Percentiles rank a stretch among this genome's conserved stretches.
These are phyloP conservation scores for Machimus atricapillus DNA, from an alignment of 2,888 invertebrate genomes.

Conservation along the genomic window DNA sequence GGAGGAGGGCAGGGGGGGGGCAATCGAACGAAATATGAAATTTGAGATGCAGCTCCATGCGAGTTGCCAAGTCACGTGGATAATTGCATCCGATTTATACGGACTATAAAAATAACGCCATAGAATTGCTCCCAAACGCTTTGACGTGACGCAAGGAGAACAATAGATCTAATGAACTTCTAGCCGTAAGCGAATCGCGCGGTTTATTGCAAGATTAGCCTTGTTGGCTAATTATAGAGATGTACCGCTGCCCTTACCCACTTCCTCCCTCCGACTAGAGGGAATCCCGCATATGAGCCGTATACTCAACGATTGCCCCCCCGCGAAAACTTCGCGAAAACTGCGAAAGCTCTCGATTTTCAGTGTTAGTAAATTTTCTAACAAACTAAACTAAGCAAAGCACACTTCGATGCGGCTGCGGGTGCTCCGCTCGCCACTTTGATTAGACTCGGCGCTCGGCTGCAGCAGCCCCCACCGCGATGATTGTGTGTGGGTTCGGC, in stretches of 20 bases:
- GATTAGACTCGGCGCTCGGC: neutral
- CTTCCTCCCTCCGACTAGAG: neutral
- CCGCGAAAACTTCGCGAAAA: neutral
- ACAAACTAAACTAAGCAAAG: neutral
- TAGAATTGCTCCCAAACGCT: neutral
- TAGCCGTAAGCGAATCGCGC: slow-evolving; percentile 13
- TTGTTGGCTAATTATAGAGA: slow-evolving; percentile 50
- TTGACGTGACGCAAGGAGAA: slow-evolving; percentile 6
- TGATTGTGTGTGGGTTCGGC: neutral
- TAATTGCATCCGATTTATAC: neutral
- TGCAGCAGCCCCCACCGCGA: neutral
- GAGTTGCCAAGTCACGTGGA: neutral
- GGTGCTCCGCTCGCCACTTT: neutral
- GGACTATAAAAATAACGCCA: slow-evolving; percentile 4
- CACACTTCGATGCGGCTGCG: neutral
- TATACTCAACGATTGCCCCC: neutral
- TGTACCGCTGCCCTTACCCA: slow-evolving; percentile 38
- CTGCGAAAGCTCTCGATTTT: slow-evolving; percentile 13
- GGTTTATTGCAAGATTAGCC: slow-evolving; percentile 45
- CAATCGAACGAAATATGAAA: neutral
- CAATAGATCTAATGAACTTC: slow-evolving; percentile 24
- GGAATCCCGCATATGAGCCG: neutral
- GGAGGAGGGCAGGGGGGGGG: too few species aligned
- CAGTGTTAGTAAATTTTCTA: neutral
- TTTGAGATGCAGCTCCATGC: neutral